Percentiles rank a stretch among this genome's conserved stretches.
Conservation (phyloP, 2,888 invertebrate genomes). For the Watsonalla cultraria region DNA sequence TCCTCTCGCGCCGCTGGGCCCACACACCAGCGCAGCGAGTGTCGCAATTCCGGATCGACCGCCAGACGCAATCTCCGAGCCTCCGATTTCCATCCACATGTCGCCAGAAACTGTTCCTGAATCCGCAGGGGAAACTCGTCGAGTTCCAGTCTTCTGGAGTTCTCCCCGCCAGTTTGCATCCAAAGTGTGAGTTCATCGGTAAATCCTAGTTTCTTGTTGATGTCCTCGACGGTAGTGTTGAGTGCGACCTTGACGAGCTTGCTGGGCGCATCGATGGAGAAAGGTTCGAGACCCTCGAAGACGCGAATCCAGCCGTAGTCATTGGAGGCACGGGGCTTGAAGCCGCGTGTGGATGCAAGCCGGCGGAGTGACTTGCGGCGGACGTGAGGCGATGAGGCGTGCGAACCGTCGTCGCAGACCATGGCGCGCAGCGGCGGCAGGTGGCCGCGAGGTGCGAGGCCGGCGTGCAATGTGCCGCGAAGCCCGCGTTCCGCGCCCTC, state of each 20-base stretch:
- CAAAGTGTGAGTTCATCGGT: conserved; percentile 69
- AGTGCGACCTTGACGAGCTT: conserved; percentile 78
- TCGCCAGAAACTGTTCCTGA: conserved; percentile 80
- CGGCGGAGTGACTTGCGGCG: conserved; percentile 70
- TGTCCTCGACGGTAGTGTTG: conserved; percentile 77
- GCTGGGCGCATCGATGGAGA: conserved; percentile 70
- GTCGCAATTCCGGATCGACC: conserved; percentile 81
- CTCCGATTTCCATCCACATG: conserved; percentile 79
- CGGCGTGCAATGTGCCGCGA: conserved; percentile 37
- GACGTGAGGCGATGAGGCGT: conserved; percentile 70
- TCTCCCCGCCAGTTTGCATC: conserved; percentile 78
- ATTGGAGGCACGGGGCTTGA: conserved; percentile 48
- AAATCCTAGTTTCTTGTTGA: conserved; percentile 70
- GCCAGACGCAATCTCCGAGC: conserved; percentile 80
- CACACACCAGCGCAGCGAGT: conserved; percentile 80
- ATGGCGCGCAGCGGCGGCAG: conserved; percentile 60
- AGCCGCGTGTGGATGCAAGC: conserved; percentile 73
- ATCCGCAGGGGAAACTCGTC: conserved; percentile 79
- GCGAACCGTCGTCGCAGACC: conserved; percentile 70
- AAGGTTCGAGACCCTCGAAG: conserved; percentile 77
- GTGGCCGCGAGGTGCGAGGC: conserved; percentile 55
- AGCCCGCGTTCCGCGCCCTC: conserved; percentile 55
- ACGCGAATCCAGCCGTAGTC: conserved; percentile 81
- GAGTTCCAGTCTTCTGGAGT: conserved; percentile 72
- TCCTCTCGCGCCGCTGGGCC: conserved; percentile 76